A percentile compares a stretch with the other conserved stretches of the same genome.
phyloP scores from a whole-genome alignment of 2,888 invertebrate species.

The Dasypolia templi region DNA sequence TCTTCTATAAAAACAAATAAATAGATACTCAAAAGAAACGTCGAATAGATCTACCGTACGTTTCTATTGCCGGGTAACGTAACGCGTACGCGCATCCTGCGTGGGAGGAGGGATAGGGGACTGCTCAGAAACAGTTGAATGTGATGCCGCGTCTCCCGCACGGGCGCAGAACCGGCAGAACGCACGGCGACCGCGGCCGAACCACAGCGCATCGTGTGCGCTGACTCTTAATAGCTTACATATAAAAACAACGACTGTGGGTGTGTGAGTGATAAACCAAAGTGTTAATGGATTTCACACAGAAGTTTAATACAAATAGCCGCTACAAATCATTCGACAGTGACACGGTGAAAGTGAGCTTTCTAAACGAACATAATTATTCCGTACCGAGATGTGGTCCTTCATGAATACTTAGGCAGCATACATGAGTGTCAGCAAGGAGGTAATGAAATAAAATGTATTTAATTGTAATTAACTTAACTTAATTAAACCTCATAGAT shows the following conservation, averaged over 20 bases:
- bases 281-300: constrained; percentile 66
- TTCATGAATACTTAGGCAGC: constrained; percentile 81
- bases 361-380: constrained; percentile 77
- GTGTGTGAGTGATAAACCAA: constrained; percentile 49
- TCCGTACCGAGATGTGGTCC: constrained; percentile 83
- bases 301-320: constrained; percentile 48
- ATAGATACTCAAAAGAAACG: constrained; percentile 33
- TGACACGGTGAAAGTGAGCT: constrained; percentile 84
- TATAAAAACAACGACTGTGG: constrained; percentile 52
- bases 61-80: constrained; percentile 57
- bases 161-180: constrained; percentile 62
- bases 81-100: constrained; percentile 72
- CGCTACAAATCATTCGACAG: constrained; percentile 65
- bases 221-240: constrained; percentile 29
- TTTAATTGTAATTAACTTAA: background rate
- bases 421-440: constrained; percentile 85
- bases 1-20: constrained; percentile 28
- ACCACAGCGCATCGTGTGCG: constrained; percentile 51
- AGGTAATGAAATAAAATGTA: constrained; percentile 74
- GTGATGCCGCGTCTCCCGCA: constrained; percentile 71
- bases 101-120: constrained; percentile 72
- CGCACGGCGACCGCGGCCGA: constrained; percentile 58
- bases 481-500: background rate
- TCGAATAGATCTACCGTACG: constrained; percentile 38
- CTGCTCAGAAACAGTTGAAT: constrained; percentile 71